Evolutionary conservation across 2,113 vertebrate genomes (phyloP).

Genomic region (Istiophorus platypterus): DNA sequence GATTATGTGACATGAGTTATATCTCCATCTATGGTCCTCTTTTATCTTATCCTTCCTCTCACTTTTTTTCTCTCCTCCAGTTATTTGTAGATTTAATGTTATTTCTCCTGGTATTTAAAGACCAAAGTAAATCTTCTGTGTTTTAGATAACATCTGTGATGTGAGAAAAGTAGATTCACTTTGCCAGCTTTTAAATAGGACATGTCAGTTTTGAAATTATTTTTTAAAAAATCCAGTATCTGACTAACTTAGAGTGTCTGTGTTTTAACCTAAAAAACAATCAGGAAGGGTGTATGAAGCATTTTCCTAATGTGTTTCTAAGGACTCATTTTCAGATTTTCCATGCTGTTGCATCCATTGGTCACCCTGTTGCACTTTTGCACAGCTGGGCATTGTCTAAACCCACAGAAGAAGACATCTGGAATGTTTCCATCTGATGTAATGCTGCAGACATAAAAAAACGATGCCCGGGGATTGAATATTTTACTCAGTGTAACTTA

Average conservation of each 20-base stretch:
- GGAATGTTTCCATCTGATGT: slow-evolving; percentile 73
- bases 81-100: slow-evolving; percentile 67
- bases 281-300: not conserved
- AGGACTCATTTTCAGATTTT: not conserved
- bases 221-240: not conserved
- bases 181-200: not conserved
- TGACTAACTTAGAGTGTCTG: not conserved
- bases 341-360: not conserved
- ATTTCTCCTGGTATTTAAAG: slow-evolving; percentile 30
- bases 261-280: not conserved
- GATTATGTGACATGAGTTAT: slow-evolving; percentile 71
- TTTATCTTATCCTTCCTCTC: slow-evolving; percentile 46
- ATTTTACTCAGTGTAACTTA: not conserved
- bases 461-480: not conserved
- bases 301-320: not conserved
- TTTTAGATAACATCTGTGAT: slow-evolving; percentile 17
- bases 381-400: slow-evolving; percentile 62
- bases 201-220: not conserved
- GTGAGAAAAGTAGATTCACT: not conserved
- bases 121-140: slow-evolving; percentile 18
- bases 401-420: slow-evolving; percentile 58
- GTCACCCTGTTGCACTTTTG: not conserved
- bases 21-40: slow-evolving; percentile 78
- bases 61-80: slow-evolving; percentile 33
- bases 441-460: slow-evolving; percentile 41